phyloP scores from a whole-genome alignment of 2,797 vertebrate species.

The Gallirallus australis region DNA sequence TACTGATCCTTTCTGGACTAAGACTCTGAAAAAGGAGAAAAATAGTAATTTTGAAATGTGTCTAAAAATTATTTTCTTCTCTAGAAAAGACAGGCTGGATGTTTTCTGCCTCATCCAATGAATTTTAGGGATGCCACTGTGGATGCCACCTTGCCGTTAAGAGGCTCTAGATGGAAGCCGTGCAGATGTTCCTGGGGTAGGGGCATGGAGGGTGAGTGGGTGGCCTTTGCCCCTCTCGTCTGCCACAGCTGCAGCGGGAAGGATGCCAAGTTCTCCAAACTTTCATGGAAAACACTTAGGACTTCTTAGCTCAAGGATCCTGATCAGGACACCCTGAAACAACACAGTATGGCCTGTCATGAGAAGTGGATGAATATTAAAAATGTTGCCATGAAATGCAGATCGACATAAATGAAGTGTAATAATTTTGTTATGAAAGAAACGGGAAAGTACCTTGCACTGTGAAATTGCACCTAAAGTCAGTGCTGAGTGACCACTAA shows the following conservation, averaged over 20 bases:
- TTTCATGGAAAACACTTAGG: background rate
- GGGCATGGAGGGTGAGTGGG: background rate
- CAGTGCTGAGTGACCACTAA: background rate
- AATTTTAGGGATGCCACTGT: background rate
- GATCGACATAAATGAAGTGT: background rate
- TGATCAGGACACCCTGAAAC: background rate
- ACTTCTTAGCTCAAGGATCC: background rate
- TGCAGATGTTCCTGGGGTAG: background rate
- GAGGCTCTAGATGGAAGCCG: rapidly evolving
- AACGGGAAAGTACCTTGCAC: background rate
- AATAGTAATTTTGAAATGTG: background rate
- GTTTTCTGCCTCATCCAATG: background rate
- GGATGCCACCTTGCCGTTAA: background rate
- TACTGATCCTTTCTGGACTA: background rate
- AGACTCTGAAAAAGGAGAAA: background rate
- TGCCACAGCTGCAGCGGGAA: background rate
- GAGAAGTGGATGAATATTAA: background rate
- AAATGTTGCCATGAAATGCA: background rate
- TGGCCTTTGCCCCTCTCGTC: background rate
- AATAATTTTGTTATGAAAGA: background rate
- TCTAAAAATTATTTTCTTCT: background rate
- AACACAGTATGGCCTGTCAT: background rate
- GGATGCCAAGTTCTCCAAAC: background rate
- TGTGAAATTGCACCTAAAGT: background rate
- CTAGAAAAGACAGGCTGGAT: background rate